Conservation (phyloP, 2,797 vertebrate species). For the Ambastaia sidthimunki region DNA sequence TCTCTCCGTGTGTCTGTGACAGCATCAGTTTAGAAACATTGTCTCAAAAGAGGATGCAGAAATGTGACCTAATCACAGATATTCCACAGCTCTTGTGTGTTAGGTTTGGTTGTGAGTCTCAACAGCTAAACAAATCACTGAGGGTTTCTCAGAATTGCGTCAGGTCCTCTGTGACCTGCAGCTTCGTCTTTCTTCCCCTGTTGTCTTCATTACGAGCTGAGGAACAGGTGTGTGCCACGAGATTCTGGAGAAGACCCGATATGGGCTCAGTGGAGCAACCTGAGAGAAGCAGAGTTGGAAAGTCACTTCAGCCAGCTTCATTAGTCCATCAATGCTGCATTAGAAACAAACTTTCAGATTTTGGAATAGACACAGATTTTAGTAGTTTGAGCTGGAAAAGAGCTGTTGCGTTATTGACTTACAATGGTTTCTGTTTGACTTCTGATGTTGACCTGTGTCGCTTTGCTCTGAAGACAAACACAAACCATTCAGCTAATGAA, state of each 20-base stretch:
- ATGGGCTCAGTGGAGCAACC: constrained; percentile 57
- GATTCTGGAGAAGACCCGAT: constrained; percentile 49
- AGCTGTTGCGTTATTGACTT: neutral
- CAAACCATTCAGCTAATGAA: constrained; percentile 1
- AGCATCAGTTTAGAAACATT: neutral
- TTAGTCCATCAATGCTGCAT: neutral
- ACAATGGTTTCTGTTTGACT: neutral
- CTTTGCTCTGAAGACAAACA: neutral
- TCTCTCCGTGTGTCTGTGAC: too few species aligned
- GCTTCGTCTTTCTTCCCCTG: constrained; percentile 65
- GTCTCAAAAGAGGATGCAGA: neutral
- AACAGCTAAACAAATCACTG: constrained; percentile 16
- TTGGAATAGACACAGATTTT: neutral
- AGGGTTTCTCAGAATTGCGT: constrained; percentile 73
- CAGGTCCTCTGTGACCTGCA: constrained; percentile 64
- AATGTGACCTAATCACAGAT: neutral
- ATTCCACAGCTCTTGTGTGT: neutral
- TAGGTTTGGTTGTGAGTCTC: neutral
- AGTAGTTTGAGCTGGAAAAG: neutral
- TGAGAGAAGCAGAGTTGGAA: constrained; percentile 21
- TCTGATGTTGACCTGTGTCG: neutral
- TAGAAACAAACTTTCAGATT: neutral
- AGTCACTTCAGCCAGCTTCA: constrained; percentile 8
- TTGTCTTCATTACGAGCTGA: constrained; percentile 64
- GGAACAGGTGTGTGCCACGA: constrained; percentile 64